Evolutionary conservation across 1,140 invertebrate species (phyloP), one percentile per base, ranked within the genome.

Genomic region (Drosophila mauritiana): DNA sequence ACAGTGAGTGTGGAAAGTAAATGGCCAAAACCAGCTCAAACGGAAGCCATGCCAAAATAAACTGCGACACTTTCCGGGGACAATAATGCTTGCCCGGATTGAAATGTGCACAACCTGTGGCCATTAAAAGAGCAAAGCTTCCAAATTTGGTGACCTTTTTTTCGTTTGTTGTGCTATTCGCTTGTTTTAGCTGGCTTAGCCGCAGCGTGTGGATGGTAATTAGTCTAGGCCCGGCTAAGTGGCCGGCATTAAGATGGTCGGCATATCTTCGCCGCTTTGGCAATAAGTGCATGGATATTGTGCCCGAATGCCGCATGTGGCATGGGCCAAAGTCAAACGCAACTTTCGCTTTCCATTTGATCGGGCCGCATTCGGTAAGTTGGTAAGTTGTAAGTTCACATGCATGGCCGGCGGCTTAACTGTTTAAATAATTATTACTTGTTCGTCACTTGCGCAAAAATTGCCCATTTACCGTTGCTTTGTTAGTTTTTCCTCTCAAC

Each of bases 401-500:
- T 51, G 55, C 68, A 73, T 53, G 59, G 53, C 53, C 39, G 49
- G 59, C 54, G 73, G 61, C 54, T 75, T 77, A 77, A 77, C 75
- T 77, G 75, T 78, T 78, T 78, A 78, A 78, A 78, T 64, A 78
- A 78, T 78, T 78, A 78, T 78, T 78, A 78, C 75, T 78, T 78
- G 74, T 78, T 78, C 68, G 56, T 78, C 74, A 78, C 64, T 78
- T 64, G 75, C 75, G 75, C 75, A 64, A 78, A 72, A 78, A 78
- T 78, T 78, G 75, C 63, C 74, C 65, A 72, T 78, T 78, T 61
- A 78, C 75, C 75, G 75, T 78, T 77, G 63, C 73, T 77, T 68
- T 75, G 75, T 78, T 77, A 77, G 74, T 77, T 77, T 75, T 76
- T 64, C 58, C 72, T 53, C 64, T 31, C 61, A 67, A 68, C 59